Conservation (phyloP, 2,797 vertebrate species). For the Phoxinus dragarum region DNA sequence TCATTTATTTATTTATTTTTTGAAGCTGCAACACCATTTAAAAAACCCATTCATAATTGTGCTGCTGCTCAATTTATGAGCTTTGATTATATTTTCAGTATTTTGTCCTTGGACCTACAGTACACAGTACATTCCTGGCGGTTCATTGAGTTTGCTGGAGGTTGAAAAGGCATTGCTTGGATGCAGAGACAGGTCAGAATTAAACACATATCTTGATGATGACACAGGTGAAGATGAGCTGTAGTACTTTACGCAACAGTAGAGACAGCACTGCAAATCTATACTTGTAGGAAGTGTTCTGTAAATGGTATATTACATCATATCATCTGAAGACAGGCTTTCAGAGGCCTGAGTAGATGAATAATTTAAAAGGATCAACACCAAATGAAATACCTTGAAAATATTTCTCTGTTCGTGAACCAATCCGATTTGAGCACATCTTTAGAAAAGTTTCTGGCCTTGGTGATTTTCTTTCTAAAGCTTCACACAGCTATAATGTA, state of each 20-base stretch:
- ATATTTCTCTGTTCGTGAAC: background rate
- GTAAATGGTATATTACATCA: slow-evolving; percentile 4
- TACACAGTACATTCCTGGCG: background rate
- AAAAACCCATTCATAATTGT: background rate
- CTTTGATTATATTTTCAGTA: background rate
- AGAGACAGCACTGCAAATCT: background rate
- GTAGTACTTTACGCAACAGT: background rate
- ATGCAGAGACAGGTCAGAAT: slow-evolving; percentile 18
- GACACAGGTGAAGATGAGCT: background rate
- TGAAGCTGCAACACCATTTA: background rate
- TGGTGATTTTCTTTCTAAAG: slow-evolving; percentile 2
- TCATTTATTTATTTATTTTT: background rate
- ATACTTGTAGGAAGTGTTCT: background rate
- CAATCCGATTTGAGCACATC: background rate
- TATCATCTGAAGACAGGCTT: background rate
- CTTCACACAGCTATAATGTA: slow-evolving; percentile 12
- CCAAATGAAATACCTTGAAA: slow-evolving; percentile 25
- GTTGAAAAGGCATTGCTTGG: background rate
- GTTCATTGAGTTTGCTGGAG: background rate
- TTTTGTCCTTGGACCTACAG: background rate
- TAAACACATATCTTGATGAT: background rate
- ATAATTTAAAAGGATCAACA: slow-evolving; percentile 31
- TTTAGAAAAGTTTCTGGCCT: slow-evolving; percentile 24
- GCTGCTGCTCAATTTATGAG: background rate
- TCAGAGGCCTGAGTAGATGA: slow-evolving; percentile 1